These are phyloP conservation scores for Anthoptus insignis DNA, from an alignment of 2,888 invertebrate genomes.

Conservation along the genomic window DNA sequence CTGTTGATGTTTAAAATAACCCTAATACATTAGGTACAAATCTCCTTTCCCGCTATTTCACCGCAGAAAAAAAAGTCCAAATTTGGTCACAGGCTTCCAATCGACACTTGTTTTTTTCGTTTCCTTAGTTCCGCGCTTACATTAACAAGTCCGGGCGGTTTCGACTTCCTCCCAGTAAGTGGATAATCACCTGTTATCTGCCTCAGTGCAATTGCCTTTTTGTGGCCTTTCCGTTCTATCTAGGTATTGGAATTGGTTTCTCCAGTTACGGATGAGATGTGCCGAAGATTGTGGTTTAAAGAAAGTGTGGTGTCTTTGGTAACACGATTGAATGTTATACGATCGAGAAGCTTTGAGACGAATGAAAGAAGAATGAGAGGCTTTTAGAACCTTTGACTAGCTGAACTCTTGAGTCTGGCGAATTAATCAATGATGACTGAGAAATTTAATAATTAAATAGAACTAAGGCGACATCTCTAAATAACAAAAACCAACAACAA, in stretches of 20 bases:
- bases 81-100: conserved; percentile 25
- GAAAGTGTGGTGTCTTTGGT: not conserved
- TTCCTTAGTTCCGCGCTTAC: conserved; percentile 31
- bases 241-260: conserved; percentile 29
- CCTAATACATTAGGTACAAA: no score
- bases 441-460: no score
- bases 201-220: conserved; percentile 67
- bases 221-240: conserved; percentile 65
- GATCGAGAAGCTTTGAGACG: no score
- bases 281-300: not conserved
- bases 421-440: no score
- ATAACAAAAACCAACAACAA: no score
- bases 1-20: no score
- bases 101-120: conserved; percentile 17
- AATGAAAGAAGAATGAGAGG: no score
- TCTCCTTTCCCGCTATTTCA: conserved; percentile 6
- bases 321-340: no score
- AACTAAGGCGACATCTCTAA: no score
- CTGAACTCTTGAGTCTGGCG: no score
- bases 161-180: conserved; percentile 80
- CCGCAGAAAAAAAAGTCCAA: conserved; percentile 1
- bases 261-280: conserved; percentile 1
- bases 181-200: conserved; percentile 79
- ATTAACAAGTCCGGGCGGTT: conserved; percentile 58
- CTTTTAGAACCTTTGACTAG: no score